These are phyloP conservation scores for Torymus tubicola DNA, from an alignment of 2,888 invertebrate genomes.

Conservation along the genomic window DNA sequence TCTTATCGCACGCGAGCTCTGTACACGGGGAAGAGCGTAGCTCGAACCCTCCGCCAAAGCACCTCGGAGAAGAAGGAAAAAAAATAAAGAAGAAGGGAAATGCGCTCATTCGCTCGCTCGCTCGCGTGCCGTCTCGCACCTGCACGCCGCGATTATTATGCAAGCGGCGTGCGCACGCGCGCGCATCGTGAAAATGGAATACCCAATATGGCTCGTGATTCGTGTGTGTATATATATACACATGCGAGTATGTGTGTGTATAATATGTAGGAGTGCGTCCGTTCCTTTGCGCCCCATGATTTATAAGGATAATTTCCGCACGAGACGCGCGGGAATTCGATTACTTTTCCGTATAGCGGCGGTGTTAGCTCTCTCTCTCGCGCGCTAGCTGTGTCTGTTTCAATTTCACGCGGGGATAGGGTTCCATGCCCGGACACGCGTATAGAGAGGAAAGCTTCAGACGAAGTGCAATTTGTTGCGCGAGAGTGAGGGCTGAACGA, in stretches of 20 bases:
- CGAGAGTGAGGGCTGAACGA: no score
- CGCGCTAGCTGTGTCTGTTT: neutral
- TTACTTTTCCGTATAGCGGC: slow-evolving; percentile 13
- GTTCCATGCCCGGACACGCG: neutral
- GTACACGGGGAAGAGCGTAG: neutral
- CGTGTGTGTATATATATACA: neutral
- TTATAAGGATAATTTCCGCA: slow-evolving; percentile 43
- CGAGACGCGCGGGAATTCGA: slow-evolving; percentile 39
- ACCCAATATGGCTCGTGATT: slow-evolving; percentile 14
- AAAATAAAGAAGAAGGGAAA: neutral
- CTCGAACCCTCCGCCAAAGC: neutral
- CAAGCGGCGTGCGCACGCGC: neutral
- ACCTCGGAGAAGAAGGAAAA: neutral
- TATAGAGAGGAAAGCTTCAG: neutral
- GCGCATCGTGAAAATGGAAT: slow-evolving; percentile 18
- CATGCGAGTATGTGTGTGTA: neutral
- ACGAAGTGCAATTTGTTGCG: slow-evolving; percentile 4
- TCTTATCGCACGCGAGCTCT: slow-evolving; percentile 24
- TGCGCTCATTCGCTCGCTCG: neutral
- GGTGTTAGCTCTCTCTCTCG: no score
- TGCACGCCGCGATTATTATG: slow-evolving; percentile 21
- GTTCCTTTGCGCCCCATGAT: slow-evolving; percentile 18
- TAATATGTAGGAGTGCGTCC: neutral
- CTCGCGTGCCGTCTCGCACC: slow-evolving; percentile 21
- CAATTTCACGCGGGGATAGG: slow-evolving; percentile 22